A percentile compares a stretch with the other conserved stretches of the same genome.
Evolutionary conservation across 2,797 vertebrate species (phyloP).

Genomic region (Botia kubotai): DNA sequence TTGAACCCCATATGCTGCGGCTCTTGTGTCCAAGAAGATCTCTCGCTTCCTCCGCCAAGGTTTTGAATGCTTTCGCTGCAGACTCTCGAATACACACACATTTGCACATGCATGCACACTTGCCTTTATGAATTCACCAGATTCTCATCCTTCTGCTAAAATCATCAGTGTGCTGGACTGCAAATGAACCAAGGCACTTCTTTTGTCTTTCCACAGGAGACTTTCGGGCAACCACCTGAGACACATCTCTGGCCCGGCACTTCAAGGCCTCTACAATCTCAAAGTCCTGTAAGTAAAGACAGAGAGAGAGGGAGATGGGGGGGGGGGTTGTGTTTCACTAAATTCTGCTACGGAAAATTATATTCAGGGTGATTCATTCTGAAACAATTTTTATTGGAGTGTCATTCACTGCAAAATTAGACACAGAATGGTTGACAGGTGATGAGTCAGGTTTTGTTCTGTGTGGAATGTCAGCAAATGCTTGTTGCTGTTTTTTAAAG

Average conservation of each 20-base stretch:
- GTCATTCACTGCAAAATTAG: slow-evolving; percentile 4
- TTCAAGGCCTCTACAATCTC: slow-evolving; percentile 90
- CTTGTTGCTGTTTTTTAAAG: neutral
- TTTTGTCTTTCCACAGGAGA: slow-evolving; percentile 76
- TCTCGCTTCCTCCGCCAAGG: slow-evolving; percentile 34
- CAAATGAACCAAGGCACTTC: slow-evolving; percentile 46
- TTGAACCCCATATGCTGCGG: slow-evolving; percentile 43
- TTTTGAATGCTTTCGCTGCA: slow-evolving; percentile 8
- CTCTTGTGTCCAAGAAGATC: slow-evolving; percentile 36
- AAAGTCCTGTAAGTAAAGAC: slow-evolving; percentile 91
- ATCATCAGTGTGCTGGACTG: slow-evolving; percentile 56
- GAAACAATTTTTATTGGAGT: neutral
- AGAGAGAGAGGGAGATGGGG: neutral
- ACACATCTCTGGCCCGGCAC: slow-evolving; percentile 85
- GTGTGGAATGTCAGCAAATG: neutral
- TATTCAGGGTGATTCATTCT: slow-evolving; percentile 16
- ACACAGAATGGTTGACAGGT: slow-evolving; percentile 24
- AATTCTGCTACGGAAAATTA: slow-evolving; percentile 28
- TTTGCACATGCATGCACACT: neutral
- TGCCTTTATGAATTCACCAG: slow-evolving; percentile 44
- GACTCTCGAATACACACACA: slow-evolving; percentile 7
- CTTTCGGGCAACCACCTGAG: slow-evolving; percentile 94
- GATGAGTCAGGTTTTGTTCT: slow-evolving; percentile 27
- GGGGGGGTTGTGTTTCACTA: slow-evolving; percentile 11
- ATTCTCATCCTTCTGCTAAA: slow-evolving; percentile 54